Evolutionary conservation across 2,797 vertebrate genomes (phyloP).

Genomic region (Centroberyx gerrardi): DNA sequence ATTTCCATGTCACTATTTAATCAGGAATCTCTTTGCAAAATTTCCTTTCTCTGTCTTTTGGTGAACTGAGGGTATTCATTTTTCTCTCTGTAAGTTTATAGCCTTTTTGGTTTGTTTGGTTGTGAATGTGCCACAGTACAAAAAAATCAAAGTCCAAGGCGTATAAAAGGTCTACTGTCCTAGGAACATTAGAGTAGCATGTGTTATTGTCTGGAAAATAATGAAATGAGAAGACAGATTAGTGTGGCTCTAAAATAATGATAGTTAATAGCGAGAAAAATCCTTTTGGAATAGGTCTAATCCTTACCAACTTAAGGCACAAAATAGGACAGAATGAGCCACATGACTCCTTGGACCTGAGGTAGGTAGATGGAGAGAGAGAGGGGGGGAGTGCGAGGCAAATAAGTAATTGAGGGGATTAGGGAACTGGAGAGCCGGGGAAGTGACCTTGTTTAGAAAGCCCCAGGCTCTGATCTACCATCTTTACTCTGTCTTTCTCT

Average conservation of each 20-base stretch:
- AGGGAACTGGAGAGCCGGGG: slow-evolving; percentile 74
- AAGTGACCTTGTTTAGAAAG: slow-evolving; percentile 73
- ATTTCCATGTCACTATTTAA: too few relatives aligned
- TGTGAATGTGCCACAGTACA: neutral
- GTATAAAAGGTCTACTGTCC: slow-evolving; percentile 30
- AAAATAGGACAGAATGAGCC: slow-evolving; percentile 69
- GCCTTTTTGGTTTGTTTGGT: neutral
- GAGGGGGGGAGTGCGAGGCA: slow-evolving; percentile 48
- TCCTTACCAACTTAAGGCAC: slow-evolving; percentile 66
- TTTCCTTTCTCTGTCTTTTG: neutral
- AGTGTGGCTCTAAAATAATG: slow-evolving; percentile 47
- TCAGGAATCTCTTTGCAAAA: too few relatives aligned
- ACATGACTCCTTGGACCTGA: slow-evolving; percentile 68
- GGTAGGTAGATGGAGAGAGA: slow-evolving; percentile 43
- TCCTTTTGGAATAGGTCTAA: slow-evolving; percentile 45
- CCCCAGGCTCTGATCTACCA: slow-evolving; percentile 47
- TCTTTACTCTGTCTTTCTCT: slow-evolving; percentile 42
- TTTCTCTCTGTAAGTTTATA: neutral
- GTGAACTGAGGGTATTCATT: neutral
- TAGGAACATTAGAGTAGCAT: slow-evolving; percentile 4
- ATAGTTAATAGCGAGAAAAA: slow-evolving; percentile 55
- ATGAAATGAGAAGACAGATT: slow-evolving; percentile 20
- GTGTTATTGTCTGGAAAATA: slow-evolving; percentile 24
- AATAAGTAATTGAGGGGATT: slow-evolving; percentile 68
- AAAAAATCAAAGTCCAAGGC: neutral